Percentiles rank a stretch among this genome's conserved stretches.
These are phyloP conservation scores for Sinocyclocheilus rhinocerous DNA, from an alignment of 2,113 vertebrate genomes.

Conservation along the genomic window DNA sequence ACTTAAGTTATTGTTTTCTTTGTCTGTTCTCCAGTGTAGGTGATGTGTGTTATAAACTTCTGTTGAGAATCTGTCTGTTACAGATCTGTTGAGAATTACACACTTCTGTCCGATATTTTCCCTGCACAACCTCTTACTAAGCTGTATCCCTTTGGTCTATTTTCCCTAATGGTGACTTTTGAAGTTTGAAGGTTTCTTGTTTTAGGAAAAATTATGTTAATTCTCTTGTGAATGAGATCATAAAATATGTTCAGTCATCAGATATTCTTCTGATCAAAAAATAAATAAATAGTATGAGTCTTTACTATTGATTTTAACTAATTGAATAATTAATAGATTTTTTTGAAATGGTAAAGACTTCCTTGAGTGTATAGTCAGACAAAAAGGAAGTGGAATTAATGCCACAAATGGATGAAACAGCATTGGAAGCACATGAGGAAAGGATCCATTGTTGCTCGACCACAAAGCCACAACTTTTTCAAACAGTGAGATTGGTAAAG, in stretches of 20 bases:
- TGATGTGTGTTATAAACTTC: not conserved
- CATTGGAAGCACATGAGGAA: not conserved
- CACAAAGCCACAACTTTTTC: not conserved
- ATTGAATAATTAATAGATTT: conserved; percentile 11
- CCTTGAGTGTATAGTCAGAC: not conserved
- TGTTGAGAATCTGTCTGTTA: no score
- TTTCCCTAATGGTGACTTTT: conserved; percentile 5
- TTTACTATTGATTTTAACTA: conserved; percentile 7
- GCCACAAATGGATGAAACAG: not conserved
- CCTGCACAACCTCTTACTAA: not conserved
- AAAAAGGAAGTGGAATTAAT: not conserved
- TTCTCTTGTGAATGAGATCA: conserved; percentile 4
- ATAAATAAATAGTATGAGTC: not conserved
- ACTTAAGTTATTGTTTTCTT: not conserved
- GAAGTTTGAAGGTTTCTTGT: conserved; percentile 17
- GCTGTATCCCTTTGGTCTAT: not conserved
- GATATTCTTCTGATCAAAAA: conserved; percentile 8
- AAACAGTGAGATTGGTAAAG: not conserved
- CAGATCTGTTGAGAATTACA: not conserved
- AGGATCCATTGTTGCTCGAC: not conserved
- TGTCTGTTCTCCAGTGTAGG: not conserved
- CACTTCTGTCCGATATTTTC: not conserved
- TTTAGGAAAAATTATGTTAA: not conserved
- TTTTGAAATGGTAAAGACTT: no score
- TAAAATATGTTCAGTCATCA: conserved; percentile 1